A percentile compares a stretch with the other conserved stretches of the same genome.
These are phyloP conservation scores for Loriculus beryllinus DNA, from an alignment of 2,797 vertebrate genomes.

Conservation along the genomic window DNA sequence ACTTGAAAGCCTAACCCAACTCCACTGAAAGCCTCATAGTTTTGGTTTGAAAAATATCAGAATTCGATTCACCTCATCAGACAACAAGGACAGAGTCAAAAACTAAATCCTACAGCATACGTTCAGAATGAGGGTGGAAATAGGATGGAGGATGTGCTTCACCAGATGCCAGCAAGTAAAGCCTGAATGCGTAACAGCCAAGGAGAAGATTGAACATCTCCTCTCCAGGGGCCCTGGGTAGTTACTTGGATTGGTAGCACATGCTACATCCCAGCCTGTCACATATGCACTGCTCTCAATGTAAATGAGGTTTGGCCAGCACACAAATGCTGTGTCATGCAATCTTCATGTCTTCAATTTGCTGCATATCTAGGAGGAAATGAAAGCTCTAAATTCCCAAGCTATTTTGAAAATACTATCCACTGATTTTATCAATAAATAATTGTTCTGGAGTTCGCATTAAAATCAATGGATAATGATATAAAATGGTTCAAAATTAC, in stretches of 20 bases:
- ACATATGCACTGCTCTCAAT: accelerated
- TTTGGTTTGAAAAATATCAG: not conserved
- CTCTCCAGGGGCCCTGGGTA: too few species aligned
- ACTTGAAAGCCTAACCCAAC: not conserved
- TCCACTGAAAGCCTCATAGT: not conserved
- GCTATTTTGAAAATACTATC: not conserved
- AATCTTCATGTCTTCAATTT: not conserved
- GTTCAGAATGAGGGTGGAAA: not conserved
- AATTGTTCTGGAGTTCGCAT: not conserved
- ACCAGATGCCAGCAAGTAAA: not conserved
- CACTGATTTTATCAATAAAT: not conserved
- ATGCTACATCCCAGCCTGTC: not conserved
- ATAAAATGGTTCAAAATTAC: not conserved
- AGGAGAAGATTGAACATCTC: not conserved
- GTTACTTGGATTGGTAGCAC: not conserved
- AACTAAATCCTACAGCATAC: not conserved
- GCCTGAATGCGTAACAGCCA: not conserved
- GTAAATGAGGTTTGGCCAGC: accelerated
- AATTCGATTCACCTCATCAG: not conserved
- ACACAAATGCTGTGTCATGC: not conserved
- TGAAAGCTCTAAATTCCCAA: not conserved
- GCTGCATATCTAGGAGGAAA: not conserved
- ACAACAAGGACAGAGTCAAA: not conserved
- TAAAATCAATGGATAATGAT: not conserved
- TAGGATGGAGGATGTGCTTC: not conserved